Conservation (phyloP, 2,888 invertebrate genomes). For the Cheilosia soror region DNA sequence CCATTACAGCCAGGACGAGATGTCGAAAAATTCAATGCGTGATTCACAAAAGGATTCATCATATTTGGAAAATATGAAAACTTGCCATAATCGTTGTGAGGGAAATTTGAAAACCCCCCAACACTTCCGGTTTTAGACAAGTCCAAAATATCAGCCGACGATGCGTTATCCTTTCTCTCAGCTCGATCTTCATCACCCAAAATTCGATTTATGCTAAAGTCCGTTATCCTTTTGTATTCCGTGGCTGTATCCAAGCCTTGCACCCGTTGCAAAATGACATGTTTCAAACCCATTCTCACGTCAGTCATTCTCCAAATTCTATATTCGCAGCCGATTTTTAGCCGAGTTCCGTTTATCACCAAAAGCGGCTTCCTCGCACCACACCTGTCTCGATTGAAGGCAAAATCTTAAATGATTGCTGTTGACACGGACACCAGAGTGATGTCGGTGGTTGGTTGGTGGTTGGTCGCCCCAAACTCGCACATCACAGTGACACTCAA, state of each 20-base stretch:
- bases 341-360: conserved; percentile 46
- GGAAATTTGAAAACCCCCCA: conserved; percentile 30
- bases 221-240: conserved; percentile 78
- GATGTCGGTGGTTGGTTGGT: conserved; percentile 71
- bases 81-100: conserved; percentile 36
- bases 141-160: conserved; percentile 79
- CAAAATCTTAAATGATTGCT: conserved; percentile 78
- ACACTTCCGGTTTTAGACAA: conserved; percentile 79
- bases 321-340: conserved; percentile 22
- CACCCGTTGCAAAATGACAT: conserved; percentile 81
- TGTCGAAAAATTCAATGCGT: conserved; percentile 45
- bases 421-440: conserved; percentile 72
- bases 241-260: conserved; percentile 79
- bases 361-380: conserved; percentile 55
- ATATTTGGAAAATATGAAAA: conserved; percentile 51
- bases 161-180: conserved; percentile 50
- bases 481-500: conserved; percentile 72
- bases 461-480: conserved; percentile 63
- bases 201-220: conserved; percentile 83
- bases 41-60: conserved; percentile 62
- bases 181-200: conserved; percentile 67
- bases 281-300: conserved; percentile 82
- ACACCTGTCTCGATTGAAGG: conserved; percentile 81
- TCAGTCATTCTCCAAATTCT: conserved; percentile 79
- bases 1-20: conserved; percentile 50